A percentile compares a stretch with the other conserved stretches of the same genome.
Conservation (phyloP, 2,113 vertebrate genomes). For the Ranitomeya variabilis region DNA sequence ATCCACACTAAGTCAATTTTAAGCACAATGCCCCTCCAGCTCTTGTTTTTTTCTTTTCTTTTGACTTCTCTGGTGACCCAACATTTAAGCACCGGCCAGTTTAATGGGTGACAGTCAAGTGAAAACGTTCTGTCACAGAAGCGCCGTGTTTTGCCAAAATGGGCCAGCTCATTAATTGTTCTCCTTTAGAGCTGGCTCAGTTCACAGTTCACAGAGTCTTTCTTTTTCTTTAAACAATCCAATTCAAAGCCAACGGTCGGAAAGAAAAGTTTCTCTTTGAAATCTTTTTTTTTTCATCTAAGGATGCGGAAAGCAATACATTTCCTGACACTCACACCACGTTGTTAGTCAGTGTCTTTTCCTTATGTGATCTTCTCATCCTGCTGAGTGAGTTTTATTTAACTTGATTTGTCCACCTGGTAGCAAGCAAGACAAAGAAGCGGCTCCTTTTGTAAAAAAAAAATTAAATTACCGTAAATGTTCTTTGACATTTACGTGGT, state of each 20-base stretch:
- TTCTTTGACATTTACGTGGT: not conserved
- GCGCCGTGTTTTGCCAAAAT: slow-evolving; percentile 12
- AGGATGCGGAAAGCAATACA: slow-evolving; percentile 36
- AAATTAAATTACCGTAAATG: not conserved
- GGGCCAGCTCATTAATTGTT: slow-evolving; percentile 42
- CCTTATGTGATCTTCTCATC: slow-evolving; percentile 36
- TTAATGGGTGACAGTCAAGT: slow-evolving; percentile 38
- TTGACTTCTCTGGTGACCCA: slow-evolving; percentile 15
- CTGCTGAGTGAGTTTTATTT: slow-evolving; percentile 25
- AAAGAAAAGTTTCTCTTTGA: slow-evolving; percentile 46
- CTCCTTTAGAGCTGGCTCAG: slow-evolving; percentile 20
- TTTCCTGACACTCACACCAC: slow-evolving; percentile 40
- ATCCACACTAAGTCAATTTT: slow-evolving; percentile 9
- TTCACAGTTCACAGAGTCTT: slow-evolving; percentile 21
- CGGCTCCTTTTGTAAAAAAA: slow-evolving; percentile 20
- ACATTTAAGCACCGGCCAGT: slow-evolving; percentile 4
- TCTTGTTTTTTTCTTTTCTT: not conserved
- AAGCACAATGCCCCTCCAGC: not conserved
- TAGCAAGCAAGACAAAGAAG: slow-evolving; percentile 21
- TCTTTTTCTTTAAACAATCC: not conserved
- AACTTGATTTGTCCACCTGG: slow-evolving; percentile 33
- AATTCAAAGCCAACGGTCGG: slow-evolving; percentile 38
- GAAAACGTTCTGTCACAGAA: slow-evolving; percentile 38
- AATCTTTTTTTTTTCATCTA: slow-evolving; percentile 29
- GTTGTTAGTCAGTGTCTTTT: slow-evolving; percentile 9